Evolutionary conservation across 2,888 invertebrate genomes (phyloP).

Genomic region (Tribolium freemani): DNA sequence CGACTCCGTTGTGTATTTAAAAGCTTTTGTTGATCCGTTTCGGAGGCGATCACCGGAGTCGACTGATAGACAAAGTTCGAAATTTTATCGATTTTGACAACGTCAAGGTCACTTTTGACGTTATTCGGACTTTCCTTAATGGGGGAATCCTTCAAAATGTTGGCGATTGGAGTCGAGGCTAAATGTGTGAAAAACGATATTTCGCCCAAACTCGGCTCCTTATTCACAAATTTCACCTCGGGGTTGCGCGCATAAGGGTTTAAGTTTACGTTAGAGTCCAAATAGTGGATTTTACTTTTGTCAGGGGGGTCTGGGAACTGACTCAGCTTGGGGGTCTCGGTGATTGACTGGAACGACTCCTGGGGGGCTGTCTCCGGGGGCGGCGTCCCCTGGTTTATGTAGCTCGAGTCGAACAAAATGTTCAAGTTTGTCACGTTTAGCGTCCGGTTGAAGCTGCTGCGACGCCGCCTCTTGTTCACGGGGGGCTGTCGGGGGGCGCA

Average conservation of each 20-base stretch:
- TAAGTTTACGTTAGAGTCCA: constrained; percentile 24
- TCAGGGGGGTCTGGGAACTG: neutral
- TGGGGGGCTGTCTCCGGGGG: neutral
- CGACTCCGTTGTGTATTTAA: neutral
- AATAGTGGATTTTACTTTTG: constrained; percentile 28
- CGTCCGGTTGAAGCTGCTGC: constrained; percentile 18
- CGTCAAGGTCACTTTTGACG: constrained; percentile 21
- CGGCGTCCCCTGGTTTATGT: constrained; percentile 35
- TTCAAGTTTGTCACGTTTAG: constrained; percentile 56
- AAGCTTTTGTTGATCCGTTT: constrained; percentile 3
- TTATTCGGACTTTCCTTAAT: constrained; percentile 36
- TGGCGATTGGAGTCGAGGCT: constrained; percentile 59
- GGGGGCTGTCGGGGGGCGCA: constrained; percentile 4
- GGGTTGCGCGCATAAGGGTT: constrained; percentile 43
- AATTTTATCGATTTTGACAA: constrained; percentile 32
- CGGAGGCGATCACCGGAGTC: neutral
- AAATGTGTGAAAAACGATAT: constrained; percentile 58
- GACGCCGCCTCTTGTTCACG: constrained; percentile 41
- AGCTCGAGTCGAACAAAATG: constrained; percentile 52
- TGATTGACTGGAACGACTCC: constrained; percentile 1
- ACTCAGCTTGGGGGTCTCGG: constrained; percentile 46
- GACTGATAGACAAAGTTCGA: constrained; percentile 13
- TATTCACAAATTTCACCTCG: constrained; percentile 44
- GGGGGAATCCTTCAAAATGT: constrained; percentile 31
- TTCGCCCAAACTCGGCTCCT: constrained; percentile 54